A percentile compares a stretch with the other conserved stretches of the same genome.
These are phyloP conservation scores for Digitonthophagus gazella DNA, from an alignment of 2,888 invertebrate genomes.

Conservation along the genomic window DNA sequence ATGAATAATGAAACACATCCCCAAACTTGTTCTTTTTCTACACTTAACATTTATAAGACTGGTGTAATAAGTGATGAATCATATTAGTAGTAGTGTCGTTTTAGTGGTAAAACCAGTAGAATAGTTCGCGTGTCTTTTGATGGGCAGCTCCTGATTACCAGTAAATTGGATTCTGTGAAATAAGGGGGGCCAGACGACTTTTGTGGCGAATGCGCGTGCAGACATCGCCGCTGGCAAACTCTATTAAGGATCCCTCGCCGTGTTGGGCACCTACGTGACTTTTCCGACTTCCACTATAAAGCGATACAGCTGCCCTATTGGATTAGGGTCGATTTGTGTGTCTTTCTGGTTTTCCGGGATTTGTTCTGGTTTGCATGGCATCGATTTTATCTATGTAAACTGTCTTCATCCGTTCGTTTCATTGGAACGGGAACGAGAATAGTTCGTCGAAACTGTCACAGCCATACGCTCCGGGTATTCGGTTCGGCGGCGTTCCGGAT, in stretches of 20 bases:
- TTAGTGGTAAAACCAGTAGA: background rate
- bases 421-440: background rate
- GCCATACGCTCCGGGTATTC: background rate
- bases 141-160: conserved; percentile 45
- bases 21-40: too few relatives aligned
- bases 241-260: background rate
- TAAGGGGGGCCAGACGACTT: conserved; percentile 28
- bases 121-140: conserved; percentile 42
- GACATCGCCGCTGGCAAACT: conserved; percentile 12
- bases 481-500: background rate
- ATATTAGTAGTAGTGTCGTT: too few relatives aligned
- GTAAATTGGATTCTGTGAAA: conserved; percentile 43
- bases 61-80: too few relatives aligned
- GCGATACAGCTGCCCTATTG: background rate
- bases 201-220: conserved; percentile 14
- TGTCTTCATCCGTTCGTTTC: background rate
- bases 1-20: too few relatives aligned
- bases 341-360: background rate
- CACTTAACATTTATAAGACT: too few relatives aligned
- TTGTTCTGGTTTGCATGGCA: background rate
- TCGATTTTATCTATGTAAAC: background rate
- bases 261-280: background rate
- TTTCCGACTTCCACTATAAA: background rate
- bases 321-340: background rate
- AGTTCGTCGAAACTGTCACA: background rate